A percentile compares a stretch with the other conserved stretches of the same genome.
These are phyloP conservation scores for Psettodes erumei DNA, from an alignment of 2,113 vertebrate species.

Conservation along the genomic window DNA sequence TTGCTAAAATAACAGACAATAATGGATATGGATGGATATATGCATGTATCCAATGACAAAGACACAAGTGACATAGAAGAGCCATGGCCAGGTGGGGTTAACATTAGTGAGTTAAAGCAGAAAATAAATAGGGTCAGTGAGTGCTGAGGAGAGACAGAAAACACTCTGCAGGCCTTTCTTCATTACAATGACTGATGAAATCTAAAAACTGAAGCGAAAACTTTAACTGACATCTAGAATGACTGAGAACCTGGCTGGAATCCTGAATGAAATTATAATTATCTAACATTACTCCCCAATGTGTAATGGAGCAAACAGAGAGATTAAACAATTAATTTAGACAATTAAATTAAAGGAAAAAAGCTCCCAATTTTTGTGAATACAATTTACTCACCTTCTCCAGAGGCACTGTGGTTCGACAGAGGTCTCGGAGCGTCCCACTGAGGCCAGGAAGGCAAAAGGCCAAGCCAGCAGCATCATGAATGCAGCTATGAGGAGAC, in stretches of 20 bases:
- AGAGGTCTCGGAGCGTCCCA: constrained; percentile 86
- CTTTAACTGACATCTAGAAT: neutral
- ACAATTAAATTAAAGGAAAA: no score
- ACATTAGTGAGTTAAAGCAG: neutral
- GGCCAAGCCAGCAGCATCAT: constrained; percentile 99
- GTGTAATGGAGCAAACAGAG: neutral
- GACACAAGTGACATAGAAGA: neutral
- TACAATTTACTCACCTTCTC: constrained; percentile 86
- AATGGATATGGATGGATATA: neutral
- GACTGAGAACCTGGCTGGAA: neutral
- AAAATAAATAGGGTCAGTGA: neutral
- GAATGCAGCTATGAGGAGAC: constrained; percentile 92
- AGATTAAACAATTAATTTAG: no score
- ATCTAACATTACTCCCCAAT: neutral
- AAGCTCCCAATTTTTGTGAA: no score
- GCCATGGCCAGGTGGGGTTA: neutral
- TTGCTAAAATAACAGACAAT: neutral
- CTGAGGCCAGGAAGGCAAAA: constrained; percentile 90
- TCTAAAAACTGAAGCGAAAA: neutral
- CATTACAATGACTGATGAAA: neutral
- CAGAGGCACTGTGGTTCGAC: constrained; percentile 91
- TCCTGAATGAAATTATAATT: no score
- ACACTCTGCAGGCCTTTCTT: neutral
- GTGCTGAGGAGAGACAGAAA: neutral
- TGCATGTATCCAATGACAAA: neutral